phyloP scores from a whole-genome alignment of 2,113 vertebrate genomes.

The Mustelus asterias region DNA sequence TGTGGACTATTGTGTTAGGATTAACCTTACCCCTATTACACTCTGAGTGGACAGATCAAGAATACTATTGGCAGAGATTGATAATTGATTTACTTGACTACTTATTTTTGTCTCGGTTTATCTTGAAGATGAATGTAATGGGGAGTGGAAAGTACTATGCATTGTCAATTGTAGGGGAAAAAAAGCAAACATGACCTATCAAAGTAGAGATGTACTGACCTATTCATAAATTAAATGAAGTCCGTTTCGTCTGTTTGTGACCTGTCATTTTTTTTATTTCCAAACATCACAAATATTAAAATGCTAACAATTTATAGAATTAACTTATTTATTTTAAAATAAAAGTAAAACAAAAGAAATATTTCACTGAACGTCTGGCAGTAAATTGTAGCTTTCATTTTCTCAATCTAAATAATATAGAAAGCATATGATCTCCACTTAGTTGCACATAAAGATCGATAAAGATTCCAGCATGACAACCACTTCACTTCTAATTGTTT shows the following conservation, averaged over 20 bases:
- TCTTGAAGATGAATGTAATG: background rate
- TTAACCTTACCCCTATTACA: no score
- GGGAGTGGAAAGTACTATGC: background rate
- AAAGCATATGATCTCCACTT: background rate
- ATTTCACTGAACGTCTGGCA: background rate
- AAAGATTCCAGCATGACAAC: background rate
- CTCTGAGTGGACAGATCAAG: background rate
- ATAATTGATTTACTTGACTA: background rate
- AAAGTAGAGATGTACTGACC: background rate
- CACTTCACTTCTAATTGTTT: conserved; percentile 22
- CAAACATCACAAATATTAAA: background rate
- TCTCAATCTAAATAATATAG: background rate
- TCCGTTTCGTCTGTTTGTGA: background rate
- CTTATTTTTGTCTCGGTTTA: background rate
- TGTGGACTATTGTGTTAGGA: background rate
- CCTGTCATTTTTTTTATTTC: background rate
- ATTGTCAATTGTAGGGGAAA: background rate
- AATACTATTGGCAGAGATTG: background rate
- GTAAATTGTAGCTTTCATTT: background rate
- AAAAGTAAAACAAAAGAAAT: background rate
- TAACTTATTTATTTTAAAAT: background rate
- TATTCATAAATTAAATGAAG: background rate
- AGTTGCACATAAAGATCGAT: background rate
- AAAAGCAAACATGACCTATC: background rate
- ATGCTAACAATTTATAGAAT: background rate